Percentiles rank a stretch among this genome's conserved stretches.
Evolutionary conservation across 1,140 invertebrate genomes (phyloP).

Genomic region (Bombus waltoni): DNA sequence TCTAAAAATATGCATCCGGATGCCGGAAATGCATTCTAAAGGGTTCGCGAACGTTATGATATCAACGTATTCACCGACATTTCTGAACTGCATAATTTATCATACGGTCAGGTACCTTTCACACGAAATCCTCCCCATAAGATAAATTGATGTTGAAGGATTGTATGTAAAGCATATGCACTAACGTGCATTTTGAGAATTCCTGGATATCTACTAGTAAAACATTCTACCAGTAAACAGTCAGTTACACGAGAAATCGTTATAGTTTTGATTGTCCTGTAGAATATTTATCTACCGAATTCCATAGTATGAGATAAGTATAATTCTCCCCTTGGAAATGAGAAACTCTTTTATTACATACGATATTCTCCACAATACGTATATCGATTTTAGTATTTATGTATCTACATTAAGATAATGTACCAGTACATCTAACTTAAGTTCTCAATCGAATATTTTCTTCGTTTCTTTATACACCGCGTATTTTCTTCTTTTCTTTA

Average conservation of each 20-base stretch:
- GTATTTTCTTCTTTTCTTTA: no score
- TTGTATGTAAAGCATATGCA: not conserved
- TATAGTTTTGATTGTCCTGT: not conserved
- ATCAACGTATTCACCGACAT: not conserved
- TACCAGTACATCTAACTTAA: no score
- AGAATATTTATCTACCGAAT: not conserved
- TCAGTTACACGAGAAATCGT: not conserved
- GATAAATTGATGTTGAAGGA: conserved; percentile 1
- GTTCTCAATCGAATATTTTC: no score
- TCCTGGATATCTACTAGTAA: not conserved
- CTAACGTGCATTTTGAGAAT: not conserved
- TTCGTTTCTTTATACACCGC: no score
- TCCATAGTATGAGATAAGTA: not conserved
- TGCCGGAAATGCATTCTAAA: conserved; percentile 7
- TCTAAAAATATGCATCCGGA: conserved; percentile 1
- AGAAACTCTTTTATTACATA: no score
- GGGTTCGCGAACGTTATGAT: not conserved
- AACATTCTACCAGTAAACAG: not conserved
- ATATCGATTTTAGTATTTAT: no score
- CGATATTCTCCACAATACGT: no score
- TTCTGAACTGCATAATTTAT: conserved; percentile 31
- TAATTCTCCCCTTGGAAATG: no score
- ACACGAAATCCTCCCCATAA: not conserved
- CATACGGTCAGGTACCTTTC: conserved; percentile 4
- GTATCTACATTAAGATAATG: no score